phyloP scores from a whole-genome alignment of 2,113 vertebrate genomes.

The Microcebus ravelobensis region DNA sequence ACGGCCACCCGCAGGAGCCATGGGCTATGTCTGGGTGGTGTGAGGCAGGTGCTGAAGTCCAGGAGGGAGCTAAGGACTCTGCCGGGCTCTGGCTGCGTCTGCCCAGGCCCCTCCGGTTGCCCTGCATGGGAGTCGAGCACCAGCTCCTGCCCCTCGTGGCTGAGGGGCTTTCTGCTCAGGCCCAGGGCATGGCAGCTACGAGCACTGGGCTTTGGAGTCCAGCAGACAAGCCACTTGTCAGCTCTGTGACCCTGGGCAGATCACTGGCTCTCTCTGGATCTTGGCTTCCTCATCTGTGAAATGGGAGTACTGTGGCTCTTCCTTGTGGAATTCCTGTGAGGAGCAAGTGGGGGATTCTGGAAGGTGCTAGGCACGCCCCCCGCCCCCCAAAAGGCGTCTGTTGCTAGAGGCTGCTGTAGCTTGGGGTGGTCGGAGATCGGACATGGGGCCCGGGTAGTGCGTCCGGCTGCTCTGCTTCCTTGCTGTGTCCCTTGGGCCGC shows the following conservation, averaged over 20 bases:
- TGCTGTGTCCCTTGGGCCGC: neutral
- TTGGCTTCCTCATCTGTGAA: neutral
- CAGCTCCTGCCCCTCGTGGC: neutral
- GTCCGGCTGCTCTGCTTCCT: too few relatives aligned
- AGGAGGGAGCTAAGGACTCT: neutral
- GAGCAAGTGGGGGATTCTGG: too few relatives aligned
- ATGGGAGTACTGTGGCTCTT: neutral
- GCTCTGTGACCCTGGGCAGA: neutral
- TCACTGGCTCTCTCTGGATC: neutral
- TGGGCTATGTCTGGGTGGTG: fast-evolving
- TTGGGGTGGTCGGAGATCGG: fast-evolving
- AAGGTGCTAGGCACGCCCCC: neutral
- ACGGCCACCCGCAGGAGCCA: neutral
- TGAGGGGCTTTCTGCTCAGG: neutral
- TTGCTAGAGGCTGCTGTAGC: neutral
- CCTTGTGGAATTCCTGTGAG: neutral
- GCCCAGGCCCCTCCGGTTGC: neutral
- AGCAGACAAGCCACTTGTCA: neutral
- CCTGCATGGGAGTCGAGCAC: neutral
- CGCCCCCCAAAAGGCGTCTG: neutral
- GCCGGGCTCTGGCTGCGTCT: neutral
- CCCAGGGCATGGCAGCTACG: fast-evolving
- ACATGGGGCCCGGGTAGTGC: neutral
- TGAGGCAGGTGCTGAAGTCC: fast-evolving
- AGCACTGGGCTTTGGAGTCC: too few relatives aligned